phyloP scores from a whole-genome alignment of 2,888 invertebrate genomes.

The Drosophila quinaria region DNA sequence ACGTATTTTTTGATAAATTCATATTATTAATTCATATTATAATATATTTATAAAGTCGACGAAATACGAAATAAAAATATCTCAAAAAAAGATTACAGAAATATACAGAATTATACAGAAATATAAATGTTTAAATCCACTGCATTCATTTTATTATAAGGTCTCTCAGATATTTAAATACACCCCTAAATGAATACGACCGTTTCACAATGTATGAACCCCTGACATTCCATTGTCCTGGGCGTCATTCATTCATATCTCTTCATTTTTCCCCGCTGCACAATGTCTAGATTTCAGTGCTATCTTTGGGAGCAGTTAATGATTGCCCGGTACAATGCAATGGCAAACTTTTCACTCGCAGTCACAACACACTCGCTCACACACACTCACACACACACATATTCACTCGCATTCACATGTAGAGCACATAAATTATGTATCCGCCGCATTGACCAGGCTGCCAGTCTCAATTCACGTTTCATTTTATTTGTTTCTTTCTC shows the following conservation, averaged over 20 bases:
- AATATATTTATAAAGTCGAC: too few species aligned
- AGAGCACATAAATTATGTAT: constrained; percentile 74
- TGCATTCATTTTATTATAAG: not conserved
- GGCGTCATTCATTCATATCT: constrained; percentile 25
- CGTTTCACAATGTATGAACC: constrained; percentile 1
- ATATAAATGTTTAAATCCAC: too few species aligned
- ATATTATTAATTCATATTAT: too few species aligned
- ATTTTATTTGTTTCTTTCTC: constrained; percentile 7
- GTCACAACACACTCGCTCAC: constrained; percentile 23
- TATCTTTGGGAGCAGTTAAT: constrained; percentile 54
- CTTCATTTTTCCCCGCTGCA: constrained; percentile 3
- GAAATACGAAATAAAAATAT: too few species aligned
- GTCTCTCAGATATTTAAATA: constrained; percentile 4
- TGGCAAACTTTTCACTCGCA: constrained; percentile 66
- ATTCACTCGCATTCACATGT: constrained; percentile 18
- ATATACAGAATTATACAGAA: too few species aligned
- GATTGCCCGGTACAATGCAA: constrained; percentile 39
- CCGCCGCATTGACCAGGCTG: constrained; percentile 70
- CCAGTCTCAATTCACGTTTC: constrained; percentile 44
- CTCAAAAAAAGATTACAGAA: too few species aligned
- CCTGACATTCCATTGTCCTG: constrained; percentile 29
- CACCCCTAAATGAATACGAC: constrained; percentile 3
- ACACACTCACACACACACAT: constrained; percentile 4
- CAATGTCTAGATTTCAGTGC: constrained; percentile 37
- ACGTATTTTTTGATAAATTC: too few species aligned